Evolutionary conservation across 2,797 vertebrate genomes (phyloP).

Genomic region (Scyliorhinus canicula): DNA sequence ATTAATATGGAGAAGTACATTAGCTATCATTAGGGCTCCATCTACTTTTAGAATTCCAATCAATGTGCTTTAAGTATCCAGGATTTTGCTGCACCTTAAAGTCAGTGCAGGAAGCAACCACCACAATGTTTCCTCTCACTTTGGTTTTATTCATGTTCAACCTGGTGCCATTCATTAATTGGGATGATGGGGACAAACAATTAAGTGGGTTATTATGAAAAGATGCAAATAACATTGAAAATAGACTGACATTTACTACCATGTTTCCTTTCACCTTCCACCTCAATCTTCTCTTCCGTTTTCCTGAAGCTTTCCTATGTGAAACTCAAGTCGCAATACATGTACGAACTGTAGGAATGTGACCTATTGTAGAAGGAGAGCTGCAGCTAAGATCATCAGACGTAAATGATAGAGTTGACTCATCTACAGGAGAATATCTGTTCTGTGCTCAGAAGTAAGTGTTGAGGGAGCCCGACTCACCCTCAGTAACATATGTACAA

Average conservation of each 20-base stretch:
- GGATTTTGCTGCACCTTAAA: not conserved
- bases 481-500: not conserved
- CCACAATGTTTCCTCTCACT: not conserved
- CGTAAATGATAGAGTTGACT: not conserved
- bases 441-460: not conserved
- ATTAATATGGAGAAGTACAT: not conserved
- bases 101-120: not conserved
- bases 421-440: not conserved
- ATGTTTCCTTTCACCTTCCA: not conserved
- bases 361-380: not conserved
- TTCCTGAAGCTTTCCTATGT: not conserved
- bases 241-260: not conserved
- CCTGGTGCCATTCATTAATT: not conserved
- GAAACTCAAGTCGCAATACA: not conserved
- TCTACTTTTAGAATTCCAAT: not conserved
- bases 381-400: not conserved
- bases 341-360: no score
- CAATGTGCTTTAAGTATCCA: not conserved
- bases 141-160: not conserved
- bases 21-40: not conserved
- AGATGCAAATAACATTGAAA: not conserved
- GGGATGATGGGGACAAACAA: not conserved
- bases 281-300: not conserved
- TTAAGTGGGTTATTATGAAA: not conserved
- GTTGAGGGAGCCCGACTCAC: not conserved